Conservation (phyloP, 2,888 invertebrate species). For the Syrphus vitripennis region DNA sequence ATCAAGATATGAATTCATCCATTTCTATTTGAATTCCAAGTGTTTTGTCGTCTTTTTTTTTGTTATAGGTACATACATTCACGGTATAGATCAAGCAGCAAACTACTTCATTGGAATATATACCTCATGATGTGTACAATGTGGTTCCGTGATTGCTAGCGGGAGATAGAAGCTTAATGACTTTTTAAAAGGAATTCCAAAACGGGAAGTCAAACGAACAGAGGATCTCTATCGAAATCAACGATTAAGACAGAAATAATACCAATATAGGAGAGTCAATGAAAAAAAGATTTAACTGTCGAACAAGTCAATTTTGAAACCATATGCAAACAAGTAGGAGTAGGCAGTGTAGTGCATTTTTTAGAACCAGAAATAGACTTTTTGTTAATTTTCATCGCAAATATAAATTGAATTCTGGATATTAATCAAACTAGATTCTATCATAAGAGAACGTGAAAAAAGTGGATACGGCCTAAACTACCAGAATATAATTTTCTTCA, state of each 20-base stretch:
- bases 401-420: too few relatives aligned
- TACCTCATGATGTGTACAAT: background rate
- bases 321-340: too few relatives aligned
- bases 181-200: constrained; percentile 55
- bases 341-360: too few relatives aligned
- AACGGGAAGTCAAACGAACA: background rate
- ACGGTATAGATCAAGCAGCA: constrained; percentile 28
- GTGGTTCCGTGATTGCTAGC: constrained; percentile 50
- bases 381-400: too few relatives aligned
- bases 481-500: too few relatives aligned
- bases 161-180: constrained; percentile 57
- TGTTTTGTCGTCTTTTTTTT: background rate
- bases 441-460: too few relatives aligned
- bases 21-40: constrained; percentile 38
- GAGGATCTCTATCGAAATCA: background rate
- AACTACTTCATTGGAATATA: constrained; percentile 52
- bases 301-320: too few relatives aligned
- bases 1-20: constrained; percentile 55
- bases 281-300: background rate
- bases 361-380: too few relatives aligned
- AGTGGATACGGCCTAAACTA: too few relatives aligned
- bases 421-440: too few relatives aligned
- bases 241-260: background rate
- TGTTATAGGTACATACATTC: background rate
- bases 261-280: background rate